Base-by-base conservation (phyloP, 1,140 invertebrate genomes). In the Pseudobourletiella spinata region DNA sequence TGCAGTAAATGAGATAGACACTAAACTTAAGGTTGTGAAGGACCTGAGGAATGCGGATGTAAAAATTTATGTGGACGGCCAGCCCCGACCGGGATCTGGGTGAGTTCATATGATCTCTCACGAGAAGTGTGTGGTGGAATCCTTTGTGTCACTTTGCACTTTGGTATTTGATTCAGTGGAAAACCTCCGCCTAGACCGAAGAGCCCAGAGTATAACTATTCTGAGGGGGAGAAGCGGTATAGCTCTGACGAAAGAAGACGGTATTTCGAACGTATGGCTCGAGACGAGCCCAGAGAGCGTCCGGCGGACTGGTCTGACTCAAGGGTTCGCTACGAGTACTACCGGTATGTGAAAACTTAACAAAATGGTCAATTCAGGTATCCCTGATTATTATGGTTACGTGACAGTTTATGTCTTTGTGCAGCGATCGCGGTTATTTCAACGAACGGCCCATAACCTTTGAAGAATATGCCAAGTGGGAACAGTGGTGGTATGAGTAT, bases 401-500 rank as follows among this genome's bases (percentile, higher is more conserved):
- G n/a, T n/a, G n/a, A n/a, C n/a, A n/a, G n/a, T n/a, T n/a, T n/a
- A n/a, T n/a, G n/a, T n/a, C 50, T 63, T 29, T 70, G 48, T 71
- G 57, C 61, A 72, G 91, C 76, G 87, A 88, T 73, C 79, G 87
- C 48, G 89, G 88, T 0, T 91, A 89, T 71, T 76, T 91, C 29
- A 76, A 88, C 25, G 85, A 87, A 68, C 52, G 78, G 8, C 69
- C 69, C 16, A 68, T 88, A 4, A 82, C 84, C 0, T 77, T 89
- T 30, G 83, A 88, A 61, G 89, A 92, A 74, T 92, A 91, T 73
- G 81, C 90, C 28, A 91, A 91, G 74, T 92, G 89, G 89, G 89
- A 92, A 76, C 87, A 91, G 75, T 92, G 89, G 89, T 92, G 88
- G 88, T 91, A 90, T 75, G 88, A 89, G 71, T 91, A 92, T 76